Conservation (phyloP, 2,888 invertebrate species). For the Perithous albicinctus region DNA sequence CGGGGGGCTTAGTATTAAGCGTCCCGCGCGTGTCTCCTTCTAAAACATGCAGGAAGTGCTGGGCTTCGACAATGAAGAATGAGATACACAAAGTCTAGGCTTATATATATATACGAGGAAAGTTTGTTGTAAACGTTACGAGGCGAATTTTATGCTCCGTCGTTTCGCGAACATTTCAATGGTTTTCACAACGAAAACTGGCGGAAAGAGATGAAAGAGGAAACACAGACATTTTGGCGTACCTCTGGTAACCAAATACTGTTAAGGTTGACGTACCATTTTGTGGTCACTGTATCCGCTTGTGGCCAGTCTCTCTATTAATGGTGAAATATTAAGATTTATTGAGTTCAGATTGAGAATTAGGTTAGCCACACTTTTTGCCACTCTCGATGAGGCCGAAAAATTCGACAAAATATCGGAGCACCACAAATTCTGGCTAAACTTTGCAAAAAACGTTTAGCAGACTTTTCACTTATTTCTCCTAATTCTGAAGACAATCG, state of each 20-base stretch:
- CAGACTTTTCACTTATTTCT: too few species aligned
- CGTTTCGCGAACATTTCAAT: constrained; percentile 35
- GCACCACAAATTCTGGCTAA: too few species aligned
- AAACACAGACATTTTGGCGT: background rate
- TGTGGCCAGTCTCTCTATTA: too few species aligned
- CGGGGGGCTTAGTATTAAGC: background rate
- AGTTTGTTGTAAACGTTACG: constrained; percentile 47
- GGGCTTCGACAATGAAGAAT: background rate
- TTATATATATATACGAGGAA: constrained; percentile 33
- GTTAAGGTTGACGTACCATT: too few species aligned
- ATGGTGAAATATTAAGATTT: too few species aligned
- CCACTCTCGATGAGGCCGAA: too few species aligned
- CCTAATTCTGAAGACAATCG: too few species aligned
- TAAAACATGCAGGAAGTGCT: background rate
- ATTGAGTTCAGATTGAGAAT: too few species aligned
- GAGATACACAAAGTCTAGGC: constrained; percentile 17
- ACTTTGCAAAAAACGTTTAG: too few species aligned
- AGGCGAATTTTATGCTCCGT: constrained; percentile 25
- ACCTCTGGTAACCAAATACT: constrained; percentile 5
- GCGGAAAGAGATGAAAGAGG: background rate
- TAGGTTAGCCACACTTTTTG: too few species aligned
- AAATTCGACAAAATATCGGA: too few species aligned
- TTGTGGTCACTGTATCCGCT: too few species aligned
- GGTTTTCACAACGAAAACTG: constrained; percentile 7
- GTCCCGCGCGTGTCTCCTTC: constrained; percentile 1